A percentile compares a stretch with the other conserved stretches of the same genome.
These are phyloP conservation scores for Circaetus cinerascens DNA, from an alignment of 2,113 vertebrate genomes.

Conservation along the genomic window DNA sequence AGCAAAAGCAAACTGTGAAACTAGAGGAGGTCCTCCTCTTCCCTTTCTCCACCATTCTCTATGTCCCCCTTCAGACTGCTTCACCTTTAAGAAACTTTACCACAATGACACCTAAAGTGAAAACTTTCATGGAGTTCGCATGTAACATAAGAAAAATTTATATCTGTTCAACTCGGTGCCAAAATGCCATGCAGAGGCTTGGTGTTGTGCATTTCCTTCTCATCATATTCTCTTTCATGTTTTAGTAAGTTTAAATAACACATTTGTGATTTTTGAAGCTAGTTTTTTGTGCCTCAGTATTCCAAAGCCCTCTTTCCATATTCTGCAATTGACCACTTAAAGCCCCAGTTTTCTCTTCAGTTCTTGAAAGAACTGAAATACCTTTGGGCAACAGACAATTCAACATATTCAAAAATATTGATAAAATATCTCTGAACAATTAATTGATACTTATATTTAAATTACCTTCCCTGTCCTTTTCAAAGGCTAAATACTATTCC, in stretches of 20 bases:
- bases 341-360: background rate
- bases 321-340: background rate
- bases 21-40: background rate
- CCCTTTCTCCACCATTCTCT: background rate
- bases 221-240: background rate
- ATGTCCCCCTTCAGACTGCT: background rate
- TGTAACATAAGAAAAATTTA: background rate
- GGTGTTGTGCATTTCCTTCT: background rate
- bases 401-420: background rate
- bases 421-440: background rate
- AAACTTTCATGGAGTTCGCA: background rate
- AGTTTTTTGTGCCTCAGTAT: background rate
- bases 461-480: background rate
- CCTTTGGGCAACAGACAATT: background rate
- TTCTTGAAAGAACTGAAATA: background rate
- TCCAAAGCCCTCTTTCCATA: background rate
- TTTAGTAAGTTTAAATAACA: background rate
- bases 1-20: background rate
- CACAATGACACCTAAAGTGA: background rate
- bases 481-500: background rate
- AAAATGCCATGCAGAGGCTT: background rate
- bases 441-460: background rate
- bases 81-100: background rate
- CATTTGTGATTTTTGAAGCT: background rate
- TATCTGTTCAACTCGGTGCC: rapidly evolving